Evolutionary conservation across 2,113 vertebrate genomes (phyloP), one percentile per base, ranked within the genome.

Genomic region (Ornithorhynchus anatinus): DNA sequence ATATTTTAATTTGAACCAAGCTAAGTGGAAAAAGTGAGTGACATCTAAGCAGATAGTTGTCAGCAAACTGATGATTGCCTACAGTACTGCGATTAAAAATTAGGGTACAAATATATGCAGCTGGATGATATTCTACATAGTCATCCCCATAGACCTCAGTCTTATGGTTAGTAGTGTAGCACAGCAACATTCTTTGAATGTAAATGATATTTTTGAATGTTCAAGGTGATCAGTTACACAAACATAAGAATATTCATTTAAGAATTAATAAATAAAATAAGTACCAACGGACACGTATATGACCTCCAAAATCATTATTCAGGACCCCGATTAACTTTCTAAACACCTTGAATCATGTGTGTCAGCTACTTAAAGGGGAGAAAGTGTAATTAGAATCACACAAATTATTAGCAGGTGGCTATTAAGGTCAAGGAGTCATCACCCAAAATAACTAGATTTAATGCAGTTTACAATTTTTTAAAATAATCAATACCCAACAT

Each of bases 1-100:
- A 91, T 93, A 92, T 86, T 92, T 93, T 92, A 91, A 91, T 91
- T 93, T 93, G 72, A 86, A 44, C 66, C 27, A 4, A 63, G 82
- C 57, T 40, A n/a, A 40, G 22, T 89, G 57, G 74, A 91, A 90
- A 86, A 40, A 91, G 81, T 89, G 81, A 86, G 40, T 91, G 90
- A 90, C 90, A 91, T 72, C 33, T 63, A 81, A 76, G 71, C 82
- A 91, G 77, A 85, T 39, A 60, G 72, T 79, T 91, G 91, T 91
- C 92, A 93, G 86, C 84, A 91, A 92, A 85, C 25, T 88, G 87
- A 86, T 84, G 79, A 76, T 71, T 88, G 22, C 64, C 73, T 68
- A 67, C 59, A 72, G 73, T 63, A 59, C 38, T 64, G 68, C 86
- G 90, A 90, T 92, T 92, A 91, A 85, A 69, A 87, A 82, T 74